A percentile compares a stretch with the other conserved stretches of the same genome.
Evolutionary conservation across 2,888 invertebrate species (phyloP).

Genomic region (Harpalus rufipes): DNA sequence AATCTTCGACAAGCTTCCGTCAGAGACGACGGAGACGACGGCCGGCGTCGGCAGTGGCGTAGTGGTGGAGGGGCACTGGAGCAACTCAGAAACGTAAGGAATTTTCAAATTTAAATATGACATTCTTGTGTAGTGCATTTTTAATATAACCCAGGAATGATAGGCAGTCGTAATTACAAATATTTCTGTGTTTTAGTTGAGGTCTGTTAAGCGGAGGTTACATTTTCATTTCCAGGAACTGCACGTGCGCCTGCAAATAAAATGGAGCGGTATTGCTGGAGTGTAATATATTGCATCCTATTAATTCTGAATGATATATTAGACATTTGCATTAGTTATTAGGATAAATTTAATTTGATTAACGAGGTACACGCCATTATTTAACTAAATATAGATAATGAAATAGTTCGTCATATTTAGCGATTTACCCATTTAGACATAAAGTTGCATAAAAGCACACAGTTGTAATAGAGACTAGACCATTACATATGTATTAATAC

Average conservation of each 20-base stretch:
- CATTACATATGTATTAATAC: too few relatives aligned
- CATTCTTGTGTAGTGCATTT: slow-evolving; percentile 63
- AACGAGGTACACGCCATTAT: too few relatives aligned
- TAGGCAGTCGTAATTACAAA: slow-evolving; percentile 63
- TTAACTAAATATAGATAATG: too few relatives aligned
- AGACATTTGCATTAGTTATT: too few relatives aligned
- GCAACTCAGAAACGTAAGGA: slow-evolving; percentile 55
- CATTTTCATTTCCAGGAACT: slow-evolving; percentile 5
- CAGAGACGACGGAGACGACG: slow-evolving; percentile 14
- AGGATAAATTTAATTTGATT: too few relatives aligned
- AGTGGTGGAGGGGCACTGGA: not conserved
- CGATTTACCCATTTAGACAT: too few relatives aligned
- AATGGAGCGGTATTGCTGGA: not conserved
- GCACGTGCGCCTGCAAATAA: not conserved
- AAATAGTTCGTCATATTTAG: too few relatives aligned
- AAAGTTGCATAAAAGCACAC: too few relatives aligned
- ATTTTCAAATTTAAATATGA: slow-evolving; percentile 67
- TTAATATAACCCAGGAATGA: slow-evolving; percentile 64
- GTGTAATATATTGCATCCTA: too few relatives aligned
- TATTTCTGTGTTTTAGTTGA: slow-evolving; percentile 54
- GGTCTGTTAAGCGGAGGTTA: slow-evolving; percentile 1
- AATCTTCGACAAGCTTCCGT: slow-evolving; percentile 55
- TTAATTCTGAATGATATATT: too few relatives aligned
- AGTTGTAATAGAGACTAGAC: too few relatives aligned
- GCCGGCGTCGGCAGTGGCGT: slow-evolving; percentile 33